Percentiles rank a stretch among this genome's conserved stretches.
Conservation (phyloP, 2,113 vertebrate genomes). For the Hoplias malabaricus region DNA sequence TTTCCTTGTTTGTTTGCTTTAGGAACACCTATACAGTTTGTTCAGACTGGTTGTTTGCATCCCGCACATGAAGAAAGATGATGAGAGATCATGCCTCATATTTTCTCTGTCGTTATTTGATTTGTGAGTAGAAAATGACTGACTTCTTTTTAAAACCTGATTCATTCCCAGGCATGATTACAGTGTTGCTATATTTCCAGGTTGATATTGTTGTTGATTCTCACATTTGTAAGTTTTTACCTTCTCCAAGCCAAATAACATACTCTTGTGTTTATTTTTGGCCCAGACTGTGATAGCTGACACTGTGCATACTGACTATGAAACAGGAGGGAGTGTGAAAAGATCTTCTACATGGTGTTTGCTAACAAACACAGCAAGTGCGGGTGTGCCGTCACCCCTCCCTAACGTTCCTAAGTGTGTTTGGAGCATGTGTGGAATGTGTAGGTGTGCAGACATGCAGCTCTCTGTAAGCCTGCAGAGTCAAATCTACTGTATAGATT, state of each 20-base stretch:
- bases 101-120: not conserved
- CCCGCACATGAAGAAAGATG: not conserved
- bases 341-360: not conserved
- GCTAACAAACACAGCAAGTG: constrained; percentile 9
- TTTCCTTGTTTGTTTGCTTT: not conserved
- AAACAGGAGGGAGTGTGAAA: not conserved
- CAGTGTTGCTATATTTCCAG: not conserved
- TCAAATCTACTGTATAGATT: constrained; percentile 11
- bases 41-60: not conserved
- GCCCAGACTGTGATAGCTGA: not conserved
- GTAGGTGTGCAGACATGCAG: constrained; percentile 78
- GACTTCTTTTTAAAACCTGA: not conserved
- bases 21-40: not conserved
- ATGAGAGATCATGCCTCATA: not conserved
- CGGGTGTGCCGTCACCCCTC: constrained; percentile 50
- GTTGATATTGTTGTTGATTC: not conserved
- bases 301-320: not conserved
- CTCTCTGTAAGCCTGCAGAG: constrained; percentile 26
- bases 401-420: constrained; percentile 58
- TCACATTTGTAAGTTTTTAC: not conserved
- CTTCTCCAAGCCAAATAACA: not conserved
- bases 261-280: not conserved
- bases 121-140: not conserved
- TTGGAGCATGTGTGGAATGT: constrained; percentile 70
- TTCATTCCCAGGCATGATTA: not conserved